These are phyloP conservation scores for Stichodactyla helianthus DNA, from an alignment of 64 coral and sea anemone genomes.

Conservation along the genomic window DNA sequence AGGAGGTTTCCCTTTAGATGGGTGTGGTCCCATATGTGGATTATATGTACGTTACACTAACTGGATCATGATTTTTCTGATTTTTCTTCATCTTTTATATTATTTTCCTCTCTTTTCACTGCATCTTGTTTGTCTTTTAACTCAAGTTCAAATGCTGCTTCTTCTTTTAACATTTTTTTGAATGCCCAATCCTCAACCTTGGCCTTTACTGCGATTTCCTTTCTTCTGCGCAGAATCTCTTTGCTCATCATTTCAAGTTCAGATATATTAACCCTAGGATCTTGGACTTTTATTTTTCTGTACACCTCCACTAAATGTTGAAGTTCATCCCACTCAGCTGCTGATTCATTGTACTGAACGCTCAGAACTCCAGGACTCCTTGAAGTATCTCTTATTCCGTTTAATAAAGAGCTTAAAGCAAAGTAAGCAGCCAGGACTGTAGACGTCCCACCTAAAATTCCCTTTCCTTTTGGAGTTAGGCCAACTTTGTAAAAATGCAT, in stretches of 20 bases:
- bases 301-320: conserved; percentile 2
- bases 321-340: conserved; percentile 19
- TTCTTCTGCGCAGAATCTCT: conserved; percentile 7
- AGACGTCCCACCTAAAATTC: not conserved
- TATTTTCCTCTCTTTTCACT: not conserved
- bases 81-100: not conserved
- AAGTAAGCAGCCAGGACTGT: conserved; percentile 12
- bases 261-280: conserved; percentile 1
- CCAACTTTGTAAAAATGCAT: conserved; percentile 15
- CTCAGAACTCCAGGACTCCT: not conserved
- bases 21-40: not conserved
- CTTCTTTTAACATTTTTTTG: conserved; percentile 6
- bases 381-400: conserved; percentile 9
- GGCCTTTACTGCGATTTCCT: not conserved
- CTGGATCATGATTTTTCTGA: too few relatives aligned
- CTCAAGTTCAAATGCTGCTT: not conserved
- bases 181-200: conserved; percentile 17
- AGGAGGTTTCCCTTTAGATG: not conserved
- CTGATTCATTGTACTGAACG: conserved; percentile 2
- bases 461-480: not conserved
- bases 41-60: too few relatives aligned
- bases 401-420: conserved; percentile 7
- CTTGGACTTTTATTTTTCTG: conserved; percentile 13
- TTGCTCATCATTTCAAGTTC: conserved; percentile 22
- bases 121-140: not conserved